phyloP scores from a whole-genome alignment of 2,888 invertebrate genomes.

The Cyclophora punctaria region DNA sequence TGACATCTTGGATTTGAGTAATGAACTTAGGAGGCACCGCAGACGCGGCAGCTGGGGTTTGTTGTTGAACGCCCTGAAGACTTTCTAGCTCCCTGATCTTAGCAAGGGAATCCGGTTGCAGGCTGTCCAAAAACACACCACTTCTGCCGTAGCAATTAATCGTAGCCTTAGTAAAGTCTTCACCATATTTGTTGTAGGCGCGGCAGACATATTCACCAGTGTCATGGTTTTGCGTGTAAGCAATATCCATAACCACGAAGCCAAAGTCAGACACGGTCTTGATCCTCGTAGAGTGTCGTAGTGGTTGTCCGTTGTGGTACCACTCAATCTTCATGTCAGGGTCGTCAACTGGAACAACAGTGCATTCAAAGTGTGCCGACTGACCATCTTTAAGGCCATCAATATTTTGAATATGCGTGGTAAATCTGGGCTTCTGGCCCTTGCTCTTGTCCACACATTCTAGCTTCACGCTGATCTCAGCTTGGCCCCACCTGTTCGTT shows the following conservation, averaged over 20 bases:
- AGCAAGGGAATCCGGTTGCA: constrained; percentile 93
- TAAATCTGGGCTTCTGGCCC: constrained; percentile 91
- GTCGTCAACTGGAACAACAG: constrained; percentile 94
- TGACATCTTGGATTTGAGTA: constrained; percentile 89
- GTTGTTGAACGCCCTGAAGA: constrained; percentile 79
- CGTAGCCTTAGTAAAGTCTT: constrained; percentile 90
- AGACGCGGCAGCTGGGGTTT: constrained; percentile 78
- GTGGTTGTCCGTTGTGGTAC: constrained; percentile 94
- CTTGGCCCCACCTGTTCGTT: constrained; percentile 91
- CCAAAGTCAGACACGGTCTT: constrained; percentile 97
- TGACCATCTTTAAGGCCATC: constrained; percentile 93
- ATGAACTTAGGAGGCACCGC: constrained; percentile 92
- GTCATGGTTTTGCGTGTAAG: constrained; percentile 94
- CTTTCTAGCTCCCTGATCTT: constrained; percentile 91
- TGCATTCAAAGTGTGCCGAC: constrained; percentile 96
- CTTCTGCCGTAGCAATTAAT: constrained; percentile 88
- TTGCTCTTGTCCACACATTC: constrained; percentile 89
- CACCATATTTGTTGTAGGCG: constrained; percentile 93
- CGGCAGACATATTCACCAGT: constrained; percentile 95
- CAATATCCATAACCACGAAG: constrained; percentile 94
- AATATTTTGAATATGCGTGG: constrained; percentile 88
- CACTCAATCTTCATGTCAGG: constrained; percentile 96
- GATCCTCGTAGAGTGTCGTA: constrained; percentile 91
- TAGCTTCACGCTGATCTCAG: constrained; percentile 88
- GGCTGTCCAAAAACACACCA: constrained; percentile 90